Conservation (phyloP, 2,888 invertebrate genomes). For the Limnephilus marmoratus region DNA sequence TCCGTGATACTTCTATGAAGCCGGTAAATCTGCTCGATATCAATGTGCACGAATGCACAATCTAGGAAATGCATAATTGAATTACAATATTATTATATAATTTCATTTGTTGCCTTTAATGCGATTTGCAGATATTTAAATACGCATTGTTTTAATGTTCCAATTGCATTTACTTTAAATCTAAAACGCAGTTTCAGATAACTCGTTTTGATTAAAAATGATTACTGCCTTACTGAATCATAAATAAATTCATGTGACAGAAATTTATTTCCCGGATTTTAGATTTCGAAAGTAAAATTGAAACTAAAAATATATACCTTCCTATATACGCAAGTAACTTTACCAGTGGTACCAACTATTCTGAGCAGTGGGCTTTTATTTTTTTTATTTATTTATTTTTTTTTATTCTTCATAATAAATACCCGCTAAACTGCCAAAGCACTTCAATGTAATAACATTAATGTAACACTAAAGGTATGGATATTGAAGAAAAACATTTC, state of each 20-base stretch:
- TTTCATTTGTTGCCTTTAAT: conserved; percentile 36
- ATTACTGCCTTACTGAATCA: neutral
- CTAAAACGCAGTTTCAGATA: neutral
- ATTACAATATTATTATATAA: conserved; percentile 46
- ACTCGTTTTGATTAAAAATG: neutral
- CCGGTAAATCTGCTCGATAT: conserved; percentile 43
- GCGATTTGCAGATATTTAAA: conserved; percentile 16
- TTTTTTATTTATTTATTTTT: no score
- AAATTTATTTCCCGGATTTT: neutral
- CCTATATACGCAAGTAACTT: no score
- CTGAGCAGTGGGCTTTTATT: no score
- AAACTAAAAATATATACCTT: neutral
- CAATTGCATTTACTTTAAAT: neutral
- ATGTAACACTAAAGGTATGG: no score
- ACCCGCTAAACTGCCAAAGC: no score
- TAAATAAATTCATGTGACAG: neutral
- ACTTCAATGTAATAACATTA: no score
- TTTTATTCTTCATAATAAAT: no score
- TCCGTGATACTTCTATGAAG: neutral
- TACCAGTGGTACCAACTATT: no score
- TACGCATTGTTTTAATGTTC: neutral
- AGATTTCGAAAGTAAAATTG: neutral
- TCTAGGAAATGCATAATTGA: conserved; percentile 51
- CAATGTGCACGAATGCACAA: conserved; percentile 4
- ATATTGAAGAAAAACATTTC: no score